phyloP scores from a whole-genome alignment of 2,113 vertebrate genomes.

The Heterocephalus glaber region DNA sequence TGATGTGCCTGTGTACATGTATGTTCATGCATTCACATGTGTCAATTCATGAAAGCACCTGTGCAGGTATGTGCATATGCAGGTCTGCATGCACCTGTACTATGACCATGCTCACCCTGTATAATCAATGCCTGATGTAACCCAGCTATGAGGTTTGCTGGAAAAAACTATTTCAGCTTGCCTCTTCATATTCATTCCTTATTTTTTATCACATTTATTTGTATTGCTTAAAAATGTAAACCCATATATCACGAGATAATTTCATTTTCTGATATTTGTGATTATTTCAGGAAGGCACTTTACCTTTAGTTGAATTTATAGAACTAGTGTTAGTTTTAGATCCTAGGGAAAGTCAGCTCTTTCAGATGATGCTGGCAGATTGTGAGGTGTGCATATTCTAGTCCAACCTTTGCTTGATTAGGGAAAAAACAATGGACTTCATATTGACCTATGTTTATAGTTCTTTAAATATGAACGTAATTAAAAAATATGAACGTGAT shows the following conservation, averaged over 20 bases:
- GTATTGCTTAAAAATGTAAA: not conserved
- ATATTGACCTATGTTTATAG: not conserved
- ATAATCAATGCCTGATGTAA: not conserved
- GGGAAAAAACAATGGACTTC: not conserved
- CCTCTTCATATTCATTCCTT: not conserved
- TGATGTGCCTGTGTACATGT: too few species aligned
- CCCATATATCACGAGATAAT: not conserved
- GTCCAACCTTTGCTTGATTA: not conserved
- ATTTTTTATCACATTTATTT: not conserved
- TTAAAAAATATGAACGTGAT: not conserved
- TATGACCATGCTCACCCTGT: not conserved
- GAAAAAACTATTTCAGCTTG: not conserved
- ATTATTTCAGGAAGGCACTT: not conserved
- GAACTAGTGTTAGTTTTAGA: not conserved
- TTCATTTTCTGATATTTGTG: not conserved
- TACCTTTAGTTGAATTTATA: not conserved
- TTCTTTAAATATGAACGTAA: not conserved
- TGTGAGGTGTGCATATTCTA: not conserved
- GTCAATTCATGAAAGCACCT: too few species aligned
- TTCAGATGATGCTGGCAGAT: not conserved
- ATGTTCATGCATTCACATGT: accelerated
- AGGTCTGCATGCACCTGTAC: too few species aligned
- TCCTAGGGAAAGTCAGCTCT: not conserved
- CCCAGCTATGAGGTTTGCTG: not conserved
- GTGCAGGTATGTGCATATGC: too few species aligned